Evolutionary conservation across 2,113 vertebrate species (phyloP).

Genomic region (Lophura nycthemera): DNA sequence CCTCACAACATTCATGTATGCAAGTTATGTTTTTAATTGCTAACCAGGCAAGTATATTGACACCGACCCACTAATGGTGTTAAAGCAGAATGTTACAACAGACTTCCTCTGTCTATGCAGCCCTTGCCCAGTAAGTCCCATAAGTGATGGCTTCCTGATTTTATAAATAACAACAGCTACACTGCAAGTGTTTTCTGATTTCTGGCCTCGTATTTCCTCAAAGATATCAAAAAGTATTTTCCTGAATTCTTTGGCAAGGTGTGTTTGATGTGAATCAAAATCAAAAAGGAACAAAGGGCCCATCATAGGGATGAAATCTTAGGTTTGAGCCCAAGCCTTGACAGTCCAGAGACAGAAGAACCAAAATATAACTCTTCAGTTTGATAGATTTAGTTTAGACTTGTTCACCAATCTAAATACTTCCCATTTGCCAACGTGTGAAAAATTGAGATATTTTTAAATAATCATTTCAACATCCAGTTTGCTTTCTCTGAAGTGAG

Average conservation of each 20-base stretch:
- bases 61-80: constrained; percentile 2
- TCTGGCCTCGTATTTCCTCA: constrained; percentile 47
- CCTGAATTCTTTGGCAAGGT: background rate
- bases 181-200: constrained; percentile 47
- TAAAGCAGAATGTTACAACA: background rate
- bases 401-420: background rate
- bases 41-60: background rate
- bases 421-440: constrained; percentile 29
- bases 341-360: background rate
- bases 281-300: background rate
- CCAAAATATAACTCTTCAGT: background rate
- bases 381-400: background rate
- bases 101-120: constrained; percentile 44
- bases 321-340: background rate
- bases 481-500: background rate
- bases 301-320: background rate
- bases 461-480: constrained; percentile 32
- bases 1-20: background rate
- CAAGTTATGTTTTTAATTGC: background rate
- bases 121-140: background rate
- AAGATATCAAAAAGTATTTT: constrained; percentile 47
- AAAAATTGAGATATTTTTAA: constrained; percentile 20
- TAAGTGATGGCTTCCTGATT: constrained; percentile 64
- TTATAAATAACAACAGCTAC: constrained; percentile 47
- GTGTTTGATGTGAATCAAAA: background rate